phyloP scores from a whole-genome alignment of 2,888 invertebrate species.

The Papilio elwesi region DNA sequence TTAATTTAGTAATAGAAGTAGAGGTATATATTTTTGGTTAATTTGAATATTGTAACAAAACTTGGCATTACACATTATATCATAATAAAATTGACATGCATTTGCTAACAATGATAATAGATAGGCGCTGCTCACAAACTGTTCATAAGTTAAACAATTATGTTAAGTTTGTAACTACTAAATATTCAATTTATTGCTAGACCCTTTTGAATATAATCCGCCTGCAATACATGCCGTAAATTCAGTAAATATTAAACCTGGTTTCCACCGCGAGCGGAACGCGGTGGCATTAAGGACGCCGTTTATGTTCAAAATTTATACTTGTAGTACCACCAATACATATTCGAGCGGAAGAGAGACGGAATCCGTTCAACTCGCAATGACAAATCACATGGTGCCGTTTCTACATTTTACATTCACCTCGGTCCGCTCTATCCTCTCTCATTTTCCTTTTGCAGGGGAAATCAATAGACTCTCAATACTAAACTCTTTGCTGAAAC shows the following conservation, averaged over 20 bases:
- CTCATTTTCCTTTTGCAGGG: no score
- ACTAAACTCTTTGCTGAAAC: no score
- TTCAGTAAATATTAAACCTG: background rate
- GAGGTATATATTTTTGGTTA: background rate
- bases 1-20: background rate
- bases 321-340: no score
- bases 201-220: background rate
- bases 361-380: no score
- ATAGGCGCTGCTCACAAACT: constrained; percentile 21
- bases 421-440: no score
- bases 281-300: no score
- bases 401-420: no score
- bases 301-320: no score
- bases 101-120: background rate
- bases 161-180: background rate
- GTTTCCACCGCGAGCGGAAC: no score
- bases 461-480: no score
- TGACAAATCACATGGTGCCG: no score
- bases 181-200: background rate
- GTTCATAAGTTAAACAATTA: background rate
- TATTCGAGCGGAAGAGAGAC: no score
- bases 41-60: background rate
- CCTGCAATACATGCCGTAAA: background rate
- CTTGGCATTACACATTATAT: background rate
- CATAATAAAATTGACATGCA: constrained; percentile 16